A percentile compares a stretch with the other conserved stretches of the same genome.
These are phyloP conservation scores for Clarias platycephalus DNA, from an alignment of 2,797 vertebrate species.

Conservation along the genomic window DNA sequence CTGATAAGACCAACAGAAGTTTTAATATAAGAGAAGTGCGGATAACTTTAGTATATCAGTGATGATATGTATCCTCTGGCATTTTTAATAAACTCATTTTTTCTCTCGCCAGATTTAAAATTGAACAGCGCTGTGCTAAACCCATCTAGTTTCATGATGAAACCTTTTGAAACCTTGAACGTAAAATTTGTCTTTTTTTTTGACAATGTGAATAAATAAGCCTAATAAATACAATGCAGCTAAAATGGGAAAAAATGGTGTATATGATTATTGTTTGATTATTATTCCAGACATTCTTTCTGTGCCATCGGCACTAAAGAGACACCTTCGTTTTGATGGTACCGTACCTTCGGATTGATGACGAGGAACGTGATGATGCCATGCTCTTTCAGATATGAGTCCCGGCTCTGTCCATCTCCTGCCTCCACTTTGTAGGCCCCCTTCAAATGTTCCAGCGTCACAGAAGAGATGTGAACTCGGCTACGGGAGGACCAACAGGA, in stretches of 20 bases:
- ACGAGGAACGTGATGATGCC: conserved; percentile 91
- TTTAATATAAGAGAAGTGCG: no score
- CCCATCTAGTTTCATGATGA: background rate
- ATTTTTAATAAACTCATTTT: background rate
- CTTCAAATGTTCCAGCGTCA: conserved; percentile 92
- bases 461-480: conserved; percentile 95
- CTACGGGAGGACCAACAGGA: conserved; percentile 66
- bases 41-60: no score
- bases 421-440: conserved; percentile 94
- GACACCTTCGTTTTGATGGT: background rate
- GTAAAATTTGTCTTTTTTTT: background rate
- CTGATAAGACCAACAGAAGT: no score
- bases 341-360: conserved; percentile 94
- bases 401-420: conserved; percentile 88
- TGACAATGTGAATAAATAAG: background rate
- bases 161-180: background rate
- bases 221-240: background rate
- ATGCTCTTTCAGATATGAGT: conserved; percentile 93
- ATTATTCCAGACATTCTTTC: background rate
- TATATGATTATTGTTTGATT: background rate
- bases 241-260: background rate
- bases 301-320: background rate
- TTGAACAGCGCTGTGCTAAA: background rate
- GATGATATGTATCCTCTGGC: background rate
- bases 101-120: background rate